Percentiles rank a stretch among this genome's conserved stretches.
phyloP scores from a whole-genome alignment of 2,888 invertebrate species.

The Drosophila prostipennis region DNA sequence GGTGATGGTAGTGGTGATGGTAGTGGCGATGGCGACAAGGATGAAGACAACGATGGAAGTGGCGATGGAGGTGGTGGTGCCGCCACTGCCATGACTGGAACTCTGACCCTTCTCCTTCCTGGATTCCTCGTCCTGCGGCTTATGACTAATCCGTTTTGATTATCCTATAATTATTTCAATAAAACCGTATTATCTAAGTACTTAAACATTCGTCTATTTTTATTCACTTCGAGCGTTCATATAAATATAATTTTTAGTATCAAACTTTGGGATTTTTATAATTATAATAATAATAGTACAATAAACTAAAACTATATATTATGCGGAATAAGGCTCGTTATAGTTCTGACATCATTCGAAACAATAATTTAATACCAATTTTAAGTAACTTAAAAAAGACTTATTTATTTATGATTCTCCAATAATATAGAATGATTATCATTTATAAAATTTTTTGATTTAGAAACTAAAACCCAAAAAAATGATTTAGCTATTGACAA shows the following conservation, averaged over 20 bases:
- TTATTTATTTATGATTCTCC: too few species aligned
- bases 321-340: too few species aligned
- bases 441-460: too few species aligned
- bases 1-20: conserved; percentile 41
- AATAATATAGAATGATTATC: too few species aligned
- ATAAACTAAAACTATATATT: too few species aligned
- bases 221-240: not conserved
- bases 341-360: too few species aligned
- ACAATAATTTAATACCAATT: too few species aligned
- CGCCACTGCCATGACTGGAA: conserved; percentile 30
- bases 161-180: not conserved
- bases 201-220: not conserved
- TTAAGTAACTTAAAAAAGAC: too few species aligned
- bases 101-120: conserved; percentile 48
- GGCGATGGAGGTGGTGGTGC: conserved; percentile 56
- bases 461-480: too few species aligned
- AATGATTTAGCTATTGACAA: too few species aligned
- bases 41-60: conserved; percentile 42
- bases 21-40: conserved; percentile 34
- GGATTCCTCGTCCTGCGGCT: conserved; percentile 33
- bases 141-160: not conserved
- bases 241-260: not conserved
- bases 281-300: too few species aligned
- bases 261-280: too few species aligned
- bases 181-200: conserved; percentile 4